phyloP scores from a whole-genome alignment of 1,140 invertebrate genomes.

The Sitodiplosis mosellana region DNA sequence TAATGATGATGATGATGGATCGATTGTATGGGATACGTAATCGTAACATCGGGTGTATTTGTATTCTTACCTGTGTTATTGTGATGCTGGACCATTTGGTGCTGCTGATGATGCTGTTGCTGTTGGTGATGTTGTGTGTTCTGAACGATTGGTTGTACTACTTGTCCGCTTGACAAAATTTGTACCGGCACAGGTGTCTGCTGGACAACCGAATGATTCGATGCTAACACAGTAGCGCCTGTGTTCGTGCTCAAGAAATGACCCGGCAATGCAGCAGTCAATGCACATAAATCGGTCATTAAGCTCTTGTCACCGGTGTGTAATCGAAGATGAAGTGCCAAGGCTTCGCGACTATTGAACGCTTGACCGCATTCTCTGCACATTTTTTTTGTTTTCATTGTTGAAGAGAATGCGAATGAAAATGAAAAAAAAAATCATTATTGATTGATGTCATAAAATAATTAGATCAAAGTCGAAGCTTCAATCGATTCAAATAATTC shows the following conservation, averaged over 20 bases:
- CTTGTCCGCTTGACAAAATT: slow-evolving; percentile 25
- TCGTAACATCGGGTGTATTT: slow-evolving; percentile 15
- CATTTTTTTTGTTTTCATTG: too few species aligned
- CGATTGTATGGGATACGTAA: slow-evolving; percentile 17
- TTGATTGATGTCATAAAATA: too few species aligned
- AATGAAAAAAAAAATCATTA: too few species aligned
- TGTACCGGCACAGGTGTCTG: slow-evolving; percentile 23
- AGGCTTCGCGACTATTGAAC: slow-evolving; percentile 49
- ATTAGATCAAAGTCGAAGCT: too few species aligned
- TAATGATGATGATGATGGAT: slow-evolving; percentile 13
- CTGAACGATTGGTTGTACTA: slow-evolving; percentile 22
- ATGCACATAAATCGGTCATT: slow-evolving; percentile 66
- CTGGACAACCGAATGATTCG: slow-evolving; percentile 21
- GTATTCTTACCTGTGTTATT: slow-evolving; percentile 7
- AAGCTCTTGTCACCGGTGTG: slow-evolving; percentile 69
- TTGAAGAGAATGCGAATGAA: too few species aligned
- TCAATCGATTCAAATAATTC: too few species aligned
- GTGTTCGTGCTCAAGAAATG: slow-evolving; percentile 36
- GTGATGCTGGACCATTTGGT: slow-evolving; percentile 7
- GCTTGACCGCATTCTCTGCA: slow-evolving; percentile 41
- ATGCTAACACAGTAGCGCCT: slow-evolving; percentile 23
- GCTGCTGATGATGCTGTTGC: slow-evolving; percentile 15
- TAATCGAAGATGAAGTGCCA: slow-evolving; percentile 58
- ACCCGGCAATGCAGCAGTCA: slow-evolving; percentile 52
- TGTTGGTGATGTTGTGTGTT: slow-evolving; percentile 13